phyloP scores from a whole-genome alignment of 2,888 invertebrate genomes.

The Theretra japonica region DNA sequence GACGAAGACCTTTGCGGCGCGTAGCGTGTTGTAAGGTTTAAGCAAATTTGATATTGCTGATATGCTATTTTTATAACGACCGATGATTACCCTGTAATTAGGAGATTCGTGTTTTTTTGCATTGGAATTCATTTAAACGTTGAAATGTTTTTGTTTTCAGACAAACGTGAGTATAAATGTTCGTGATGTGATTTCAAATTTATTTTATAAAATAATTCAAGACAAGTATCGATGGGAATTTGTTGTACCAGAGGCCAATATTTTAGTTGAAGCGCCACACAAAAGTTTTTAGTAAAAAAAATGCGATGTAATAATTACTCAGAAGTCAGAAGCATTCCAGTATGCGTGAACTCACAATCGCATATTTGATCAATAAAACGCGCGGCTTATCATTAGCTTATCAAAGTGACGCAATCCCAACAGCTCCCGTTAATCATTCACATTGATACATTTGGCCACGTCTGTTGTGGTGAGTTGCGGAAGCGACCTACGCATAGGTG shows the following conservation, averaged over 20 bases:
- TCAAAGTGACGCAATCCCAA: constrained; percentile 38
- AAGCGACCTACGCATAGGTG: constrained; percentile 58
- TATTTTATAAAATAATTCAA: too few species aligned
- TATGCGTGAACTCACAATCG: neutral
- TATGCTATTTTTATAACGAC: constrained; percentile 18
- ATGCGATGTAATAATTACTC: neutral
- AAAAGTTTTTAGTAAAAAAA: neutral
- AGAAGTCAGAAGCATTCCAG: too few species aligned
- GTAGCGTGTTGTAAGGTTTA: constrained; percentile 4
- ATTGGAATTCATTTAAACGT: neutral
- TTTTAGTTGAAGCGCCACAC: too few species aligned
- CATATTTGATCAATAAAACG: constrained; percentile 33
- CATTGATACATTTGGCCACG: constrained; percentile 51
- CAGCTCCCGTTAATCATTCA: constrained; percentile 42
- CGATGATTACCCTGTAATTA: neutral
- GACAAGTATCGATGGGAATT: too few species aligned
- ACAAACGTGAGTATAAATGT: neutral
- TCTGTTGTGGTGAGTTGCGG: constrained; percentile 53
- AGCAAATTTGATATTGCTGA: constrained; percentile 5
- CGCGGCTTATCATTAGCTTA: constrained; percentile 41
- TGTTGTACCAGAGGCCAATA: too few species aligned
- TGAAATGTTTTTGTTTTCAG: too few species aligned
- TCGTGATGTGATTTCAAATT: too few species aligned
- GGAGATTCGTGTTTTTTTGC: neutral
- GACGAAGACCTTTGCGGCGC: constrained; percentile 13